Percentiles rank a stretch among this genome's conserved stretches.
Evolutionary conservation across 2,113 vertebrate genomes (phyloP).

Genomic region (Etheostoma spectabile): DNA sequence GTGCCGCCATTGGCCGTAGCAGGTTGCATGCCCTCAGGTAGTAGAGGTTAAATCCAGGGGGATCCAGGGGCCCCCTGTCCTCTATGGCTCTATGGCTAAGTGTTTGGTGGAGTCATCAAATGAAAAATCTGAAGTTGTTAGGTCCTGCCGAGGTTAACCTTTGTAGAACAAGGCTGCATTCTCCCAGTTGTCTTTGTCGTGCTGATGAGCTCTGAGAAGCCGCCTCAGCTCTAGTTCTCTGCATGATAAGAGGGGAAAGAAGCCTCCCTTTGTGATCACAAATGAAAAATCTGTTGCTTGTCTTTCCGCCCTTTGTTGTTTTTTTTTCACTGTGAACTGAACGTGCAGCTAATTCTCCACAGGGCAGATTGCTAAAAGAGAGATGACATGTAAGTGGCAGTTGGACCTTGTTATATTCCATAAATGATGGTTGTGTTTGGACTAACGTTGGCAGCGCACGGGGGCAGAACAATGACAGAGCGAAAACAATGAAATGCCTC

Average conservation of each 20-base stretch:
- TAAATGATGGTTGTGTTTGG: conserved; percentile 71
- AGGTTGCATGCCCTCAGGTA: conserved; percentile 68
- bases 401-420: conserved; percentile 70
- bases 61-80: conserved; percentile 57
- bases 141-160: conserved; percentile 81
- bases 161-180: conserved; percentile 78
- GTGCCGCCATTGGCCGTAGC: conserved; percentile 51
- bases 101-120: conserved; percentile 74
- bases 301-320: conserved; percentile 57
- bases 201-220: conserved; percentile 79
- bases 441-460: conserved; percentile 48
- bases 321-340: conserved; percentile 44
- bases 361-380: conserved; percentile 37
- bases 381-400: conserved; percentile 54
- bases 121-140: conserved; percentile 81
- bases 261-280: conserved; percentile 70
- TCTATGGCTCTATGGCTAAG: conserved; percentile 59
- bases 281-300: conserved; percentile 74
- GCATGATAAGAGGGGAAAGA: conserved; percentile 71
- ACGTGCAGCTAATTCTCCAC: conserved; percentile 43
- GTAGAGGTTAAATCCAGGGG: conserved; percentile 76
- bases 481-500: conserved; percentile 73
- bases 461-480: conserved; percentile 59
- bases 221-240: conserved; percentile 64
- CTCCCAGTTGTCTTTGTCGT: conserved; percentile 76